Evolutionary conservation across 37 sponge, comb jelly and placozoan species (phyloP).

Genomic region (Hexactinellida sp.): DNA sequence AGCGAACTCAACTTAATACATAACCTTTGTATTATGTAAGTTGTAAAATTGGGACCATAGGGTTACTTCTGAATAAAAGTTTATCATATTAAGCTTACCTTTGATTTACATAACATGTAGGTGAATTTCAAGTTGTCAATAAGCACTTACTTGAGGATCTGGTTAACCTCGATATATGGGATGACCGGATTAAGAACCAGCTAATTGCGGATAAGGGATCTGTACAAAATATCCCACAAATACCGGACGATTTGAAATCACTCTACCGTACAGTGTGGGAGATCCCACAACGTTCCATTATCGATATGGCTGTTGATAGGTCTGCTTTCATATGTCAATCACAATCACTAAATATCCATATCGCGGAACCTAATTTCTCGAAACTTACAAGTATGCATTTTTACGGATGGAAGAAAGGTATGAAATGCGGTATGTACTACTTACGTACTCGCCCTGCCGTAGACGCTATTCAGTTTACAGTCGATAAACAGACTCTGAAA

Average conservation of each 20-base stretch:
- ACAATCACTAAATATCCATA: slow-evolving; percentile 92
- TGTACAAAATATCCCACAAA: slow-evolving; percentile 67
- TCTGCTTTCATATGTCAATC: slow-evolving; percentile 94
- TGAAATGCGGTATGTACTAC: slow-evolving; percentile 99
- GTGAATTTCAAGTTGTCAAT: slow-evolving; percentile 71
- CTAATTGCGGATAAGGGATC: slow-evolving; percentile 95
- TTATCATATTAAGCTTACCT: not conserved
- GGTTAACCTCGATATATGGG: slow-evolving; percentile 70
- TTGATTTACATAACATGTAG: not conserved
- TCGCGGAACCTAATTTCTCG: slow-evolving; percentile 89
- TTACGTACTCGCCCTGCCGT: slow-evolving; percentile 84
- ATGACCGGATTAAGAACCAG: slow-evolving; percentile 77
- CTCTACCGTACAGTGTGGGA: slow-evolving; percentile 99
- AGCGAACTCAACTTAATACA: too few species aligned
- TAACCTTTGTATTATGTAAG: too few species aligned
- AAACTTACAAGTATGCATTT: slow-evolving; percentile 99
- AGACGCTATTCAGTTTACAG: slow-evolving; percentile 96
- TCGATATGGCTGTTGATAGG: slow-evolving; percentile 95
- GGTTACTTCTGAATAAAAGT: not conserved
- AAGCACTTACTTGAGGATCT: slow-evolving; percentile 89
- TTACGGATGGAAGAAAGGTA: slow-evolving; percentile 97
- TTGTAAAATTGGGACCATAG: too few species aligned
- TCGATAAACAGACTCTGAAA: slow-evolving; percentile 66
- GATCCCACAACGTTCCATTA: slow-evolving; percentile 80
- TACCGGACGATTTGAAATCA: slow-evolving; percentile 73